These are phyloP conservation scores for Rachycentron canadum DNA, from an alignment of 2,797 vertebrate genomes.

Conservation along the genomic window DNA sequence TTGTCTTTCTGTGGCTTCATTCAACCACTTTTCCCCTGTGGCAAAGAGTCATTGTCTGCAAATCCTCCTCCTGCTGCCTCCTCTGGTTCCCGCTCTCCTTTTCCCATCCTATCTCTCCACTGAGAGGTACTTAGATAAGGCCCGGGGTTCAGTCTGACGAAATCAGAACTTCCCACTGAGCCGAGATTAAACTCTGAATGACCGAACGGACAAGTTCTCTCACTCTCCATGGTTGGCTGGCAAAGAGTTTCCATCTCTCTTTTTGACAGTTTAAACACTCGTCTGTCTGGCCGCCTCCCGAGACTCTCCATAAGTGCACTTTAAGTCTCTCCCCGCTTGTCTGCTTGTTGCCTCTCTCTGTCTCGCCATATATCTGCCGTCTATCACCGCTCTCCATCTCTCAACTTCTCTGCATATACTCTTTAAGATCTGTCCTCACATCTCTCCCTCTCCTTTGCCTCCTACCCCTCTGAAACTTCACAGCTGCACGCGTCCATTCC, in stretches of 20 bases:
- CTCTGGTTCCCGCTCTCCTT: slow-evolving; percentile 22
- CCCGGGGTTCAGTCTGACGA: slow-evolving; percentile 63
- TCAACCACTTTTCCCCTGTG: slow-evolving; percentile 65
- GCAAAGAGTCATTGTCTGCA: slow-evolving; percentile 66
- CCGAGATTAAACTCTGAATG: slow-evolving; percentile 83
- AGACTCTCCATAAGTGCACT: slow-evolving; percentile 63
- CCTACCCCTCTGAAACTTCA: not conserved
- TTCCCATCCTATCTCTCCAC: slow-evolving; percentile 48
- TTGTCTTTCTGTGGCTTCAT: slow-evolving; percentile 71
- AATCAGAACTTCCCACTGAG: slow-evolving; percentile 77
- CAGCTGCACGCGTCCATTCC: not conserved
- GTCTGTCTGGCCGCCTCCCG: slow-evolving; percentile 45
- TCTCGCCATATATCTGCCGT: slow-evolving; percentile 31
- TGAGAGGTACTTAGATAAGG: slow-evolving; percentile 65
- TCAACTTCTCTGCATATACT: slow-evolving; percentile 1
- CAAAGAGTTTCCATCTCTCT: slow-evolving; percentile 34
- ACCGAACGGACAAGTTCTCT: slow-evolving; percentile 66
- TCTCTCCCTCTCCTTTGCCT: not conserved
- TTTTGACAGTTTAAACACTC: slow-evolving; percentile 66
- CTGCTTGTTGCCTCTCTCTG: slow-evolving; percentile 35
- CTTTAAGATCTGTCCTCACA: slow-evolving; percentile 6
- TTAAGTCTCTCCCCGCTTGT: slow-evolving; percentile 32
- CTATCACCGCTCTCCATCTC: slow-evolving; percentile 32
- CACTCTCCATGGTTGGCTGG: slow-evolving; percentile 20
- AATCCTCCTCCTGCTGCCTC: slow-evolving; percentile 61